Base-by-base conservation (phyloP, 2,888 invertebrate species). In the Disparrhopalites patrizii region DNA sequence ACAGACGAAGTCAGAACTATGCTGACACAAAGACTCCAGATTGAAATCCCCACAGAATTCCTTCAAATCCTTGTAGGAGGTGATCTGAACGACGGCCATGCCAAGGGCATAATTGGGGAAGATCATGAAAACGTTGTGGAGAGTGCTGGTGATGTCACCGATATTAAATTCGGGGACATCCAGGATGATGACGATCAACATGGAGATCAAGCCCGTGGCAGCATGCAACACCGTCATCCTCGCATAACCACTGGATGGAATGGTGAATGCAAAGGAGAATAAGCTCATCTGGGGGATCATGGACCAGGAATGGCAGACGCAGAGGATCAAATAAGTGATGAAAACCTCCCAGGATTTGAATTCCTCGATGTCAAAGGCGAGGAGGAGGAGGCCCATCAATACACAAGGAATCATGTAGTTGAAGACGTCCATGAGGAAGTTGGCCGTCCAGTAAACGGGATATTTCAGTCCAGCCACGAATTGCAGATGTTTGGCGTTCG, bases 211-310 rank as follows among this genome's bases (percentile, higher is more conserved):
- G 68, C 91, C 90, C 67, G 87, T 82, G 64, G 91, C 82, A n/a
- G 88, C 83, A 76, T 89, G 89, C 36, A 88, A 79, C 75, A 91
- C 85, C 38, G 86, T 86, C 74, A 88, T 81, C 71, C 86, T 83
- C 0, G 88, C 87, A 77, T 87, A 91, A 10, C 91, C 91, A 1
- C 87, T 83, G 0, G 91, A 85, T 0, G 91, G 88, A 15, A 87
- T 85, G 7, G 81, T 81, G 77, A 90, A 91, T 18, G 85, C 69
- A 75, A 85, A 84, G 0, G 62, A 62, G 25, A 64, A 77, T 10
- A 90, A 74, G 77, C 91, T 92, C 70, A 85, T 85, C 40, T 90
- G 80, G 0, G 91, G 91, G 68, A 92, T 78, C 78, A 86, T 85
- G 0, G 87, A 82, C 76, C 85, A 86, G 0, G 86, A 88, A 78